A percentile compares a stretch with the other conserved stretches of the same genome.
These are phyloP conservation scores for Kuschelorhynchus macadamiae DNA, from an alignment of 2,888 invertebrate genomes.

Conservation along the genomic window DNA sequence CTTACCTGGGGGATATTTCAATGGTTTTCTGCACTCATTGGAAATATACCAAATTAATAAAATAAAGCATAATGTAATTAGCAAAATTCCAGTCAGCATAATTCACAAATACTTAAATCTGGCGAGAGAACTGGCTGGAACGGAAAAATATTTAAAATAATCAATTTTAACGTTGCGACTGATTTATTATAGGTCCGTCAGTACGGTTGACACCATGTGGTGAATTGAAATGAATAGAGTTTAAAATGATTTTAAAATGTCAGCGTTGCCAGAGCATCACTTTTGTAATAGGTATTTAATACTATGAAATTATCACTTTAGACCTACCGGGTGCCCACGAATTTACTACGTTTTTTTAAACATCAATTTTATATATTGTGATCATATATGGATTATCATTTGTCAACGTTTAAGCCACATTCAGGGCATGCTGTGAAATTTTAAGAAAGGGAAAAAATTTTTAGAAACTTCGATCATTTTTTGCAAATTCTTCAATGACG, in stretches of 20 bases:
- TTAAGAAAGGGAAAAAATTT: no score
- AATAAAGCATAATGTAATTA: slow-evolving; percentile 22
- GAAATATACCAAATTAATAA: slow-evolving; percentile 17
- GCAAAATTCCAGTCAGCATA: slow-evolving; percentile 33
- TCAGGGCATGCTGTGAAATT: no score
- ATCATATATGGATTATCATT: no score
- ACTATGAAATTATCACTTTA: no score
- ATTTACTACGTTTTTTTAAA: no score
- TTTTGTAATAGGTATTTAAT: not conserved
- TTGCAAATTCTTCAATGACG: no score
- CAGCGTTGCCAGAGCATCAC: slow-evolving; percentile 19
- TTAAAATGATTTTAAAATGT: slow-evolving; percentile 2
- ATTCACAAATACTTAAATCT: not conserved
- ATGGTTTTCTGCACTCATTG: slow-evolving; percentile 50
- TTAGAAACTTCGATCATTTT: no score
- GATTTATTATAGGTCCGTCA: slow-evolving; percentile 24
- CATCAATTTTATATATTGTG: no score
- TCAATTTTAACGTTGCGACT: slow-evolving; percentile 8
- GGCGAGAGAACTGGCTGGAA: slow-evolving; percentile 2
- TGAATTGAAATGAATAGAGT: slow-evolving; percentile 1
- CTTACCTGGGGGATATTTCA: slow-evolving; percentile 58
- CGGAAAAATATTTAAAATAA: no score
- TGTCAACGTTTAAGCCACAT: no score
- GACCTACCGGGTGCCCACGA: no score
- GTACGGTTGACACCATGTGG: slow-evolving; percentile 10